Evolutionary conservation across 2,113 vertebrate species (phyloP).

Genomic region (Zosterops pallidus): DNA sequence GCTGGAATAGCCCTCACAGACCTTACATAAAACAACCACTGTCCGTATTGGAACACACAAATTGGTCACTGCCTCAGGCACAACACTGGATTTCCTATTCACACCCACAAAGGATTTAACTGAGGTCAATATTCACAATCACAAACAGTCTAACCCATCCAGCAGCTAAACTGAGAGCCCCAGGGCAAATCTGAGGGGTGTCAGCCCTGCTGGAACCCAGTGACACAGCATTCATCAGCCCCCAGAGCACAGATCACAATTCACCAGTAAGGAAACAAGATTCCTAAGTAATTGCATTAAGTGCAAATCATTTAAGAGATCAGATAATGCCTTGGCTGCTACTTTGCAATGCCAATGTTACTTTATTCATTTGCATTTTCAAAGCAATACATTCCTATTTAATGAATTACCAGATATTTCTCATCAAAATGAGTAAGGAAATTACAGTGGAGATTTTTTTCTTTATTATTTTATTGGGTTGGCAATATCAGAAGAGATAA

Average conservation of each 20-base stretch:
- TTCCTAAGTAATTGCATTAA: background rate
- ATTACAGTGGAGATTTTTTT: background rate
- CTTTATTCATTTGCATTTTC: conserved; percentile 4
- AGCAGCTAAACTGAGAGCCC: background rate
- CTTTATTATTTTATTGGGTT: background rate
- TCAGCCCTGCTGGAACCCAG: background rate
- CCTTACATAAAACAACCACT: fast-evolving
- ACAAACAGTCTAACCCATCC: background rate
- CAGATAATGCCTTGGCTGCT: background rate
- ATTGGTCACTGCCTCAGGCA: fast-evolving
- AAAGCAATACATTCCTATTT: background rate
- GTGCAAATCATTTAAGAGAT: background rate
- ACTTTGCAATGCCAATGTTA: background rate
- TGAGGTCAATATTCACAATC: background rate
- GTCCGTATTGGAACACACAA: fast-evolving
- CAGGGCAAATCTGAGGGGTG: background rate
- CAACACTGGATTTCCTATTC: background rate
- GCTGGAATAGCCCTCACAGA: background rate
- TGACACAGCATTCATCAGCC: background rate
- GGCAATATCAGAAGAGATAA: conserved; percentile 27
- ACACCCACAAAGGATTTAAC: background rate
- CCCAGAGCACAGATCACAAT: background rate
- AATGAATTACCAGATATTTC: background rate
- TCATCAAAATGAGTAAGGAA: background rate
- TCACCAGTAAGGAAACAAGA: background rate